Evolutionary conservation across 2,888 invertebrate genomes (phyloP), one percentile per base, ranked within the genome.

Genomic region (Stegophylla sp.): DNA sequence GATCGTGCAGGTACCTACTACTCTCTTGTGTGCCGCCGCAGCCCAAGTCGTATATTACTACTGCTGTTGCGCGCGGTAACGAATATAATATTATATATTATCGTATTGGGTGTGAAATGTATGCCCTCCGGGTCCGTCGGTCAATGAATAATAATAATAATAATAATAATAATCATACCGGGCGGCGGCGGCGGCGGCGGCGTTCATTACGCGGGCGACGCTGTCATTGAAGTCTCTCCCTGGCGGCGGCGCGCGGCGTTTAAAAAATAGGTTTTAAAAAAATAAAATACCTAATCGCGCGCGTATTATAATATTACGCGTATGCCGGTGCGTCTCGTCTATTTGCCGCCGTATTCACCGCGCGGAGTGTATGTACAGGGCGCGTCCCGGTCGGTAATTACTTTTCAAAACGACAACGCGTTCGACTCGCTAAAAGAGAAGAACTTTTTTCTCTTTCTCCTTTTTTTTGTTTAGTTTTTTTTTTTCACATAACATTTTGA

Each of bases 161-260:
- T 43, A 45, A 64, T 63, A 67, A 34, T 34, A 17, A 7, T 17
- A 28, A 23, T 56, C 20, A 10, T 4, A 28, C 28, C 26, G 59
- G 28, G 15, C 13, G 59, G n/a, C n/a, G n/a, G 17, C 51, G 51
- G 15, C 51, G 51, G 26, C 23, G 56, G 23, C 23, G 59, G 23
- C 56, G 71, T 53, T 71, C 71, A 41, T 71, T 69, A 69, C 53
- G 71, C 66, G 66, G 17, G 34, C 23, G 45, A 48, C 67, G 67
- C 48, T 67, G 67, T 67, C 67, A 23, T 48, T 67, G 26, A 48
- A 67, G 45, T 67, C 28, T 48, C 26, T 26, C 17, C 34, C 34
- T 3, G n/a, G n/a, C n/a, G 45, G 26, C 20, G 20, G 17, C 17
- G n/a, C 51, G 26, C 66, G 45, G 26, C 66, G 66, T 66, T 45